A percentile compares a stretch with the other conserved stretches of the same genome.
phyloP scores from a whole-genome alignment of 2,888 invertebrate genomes.

The Cantharis rufa region DNA sequence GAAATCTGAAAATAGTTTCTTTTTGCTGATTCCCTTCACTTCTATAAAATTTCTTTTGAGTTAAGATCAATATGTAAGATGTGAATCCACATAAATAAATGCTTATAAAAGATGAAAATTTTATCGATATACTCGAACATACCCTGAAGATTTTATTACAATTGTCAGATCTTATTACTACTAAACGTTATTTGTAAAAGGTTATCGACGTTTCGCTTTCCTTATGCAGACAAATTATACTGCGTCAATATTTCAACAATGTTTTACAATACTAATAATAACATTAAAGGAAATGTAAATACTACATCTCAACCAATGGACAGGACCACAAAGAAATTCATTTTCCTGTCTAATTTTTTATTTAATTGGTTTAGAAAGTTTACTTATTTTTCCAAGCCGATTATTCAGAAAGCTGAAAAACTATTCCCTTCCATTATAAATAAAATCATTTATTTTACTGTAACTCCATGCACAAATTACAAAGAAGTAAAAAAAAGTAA shows the following conservation, averaged over 20 bases:
- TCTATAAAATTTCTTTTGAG: slow-evolving; percentile 23
- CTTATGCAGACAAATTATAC: not conserved
- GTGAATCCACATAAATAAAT: slow-evolving; percentile 25
- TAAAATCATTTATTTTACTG: not conserved
- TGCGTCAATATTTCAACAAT: not conserved
- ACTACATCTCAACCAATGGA: not conserved
- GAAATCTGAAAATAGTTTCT: slow-evolving; percentile 30
- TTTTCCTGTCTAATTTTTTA: not conserved
- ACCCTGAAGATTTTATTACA: slow-evolving; percentile 13
- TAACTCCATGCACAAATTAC: no score
- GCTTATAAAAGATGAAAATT: slow-evolving; percentile 24
- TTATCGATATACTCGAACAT: slow-evolving; percentile 2
- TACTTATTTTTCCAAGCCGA: not conserved
- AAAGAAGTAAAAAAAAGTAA: no score
- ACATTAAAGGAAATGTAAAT: not conserved
- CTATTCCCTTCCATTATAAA: not conserved
- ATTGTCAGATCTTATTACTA: not conserved
- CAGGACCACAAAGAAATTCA: not conserved
- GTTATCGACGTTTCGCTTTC: not conserved
- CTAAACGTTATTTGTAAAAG: not conserved
- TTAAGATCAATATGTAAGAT: slow-evolving; percentile 26
- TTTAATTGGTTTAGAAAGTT: not conserved
- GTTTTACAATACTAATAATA: not conserved
- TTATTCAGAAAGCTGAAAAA: not conserved
- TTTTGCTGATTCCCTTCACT: slow-evolving; percentile 25